phyloP scores from a whole-genome alignment of 2,888 invertebrate species.

The Crossocerus cetratus region DNA sequence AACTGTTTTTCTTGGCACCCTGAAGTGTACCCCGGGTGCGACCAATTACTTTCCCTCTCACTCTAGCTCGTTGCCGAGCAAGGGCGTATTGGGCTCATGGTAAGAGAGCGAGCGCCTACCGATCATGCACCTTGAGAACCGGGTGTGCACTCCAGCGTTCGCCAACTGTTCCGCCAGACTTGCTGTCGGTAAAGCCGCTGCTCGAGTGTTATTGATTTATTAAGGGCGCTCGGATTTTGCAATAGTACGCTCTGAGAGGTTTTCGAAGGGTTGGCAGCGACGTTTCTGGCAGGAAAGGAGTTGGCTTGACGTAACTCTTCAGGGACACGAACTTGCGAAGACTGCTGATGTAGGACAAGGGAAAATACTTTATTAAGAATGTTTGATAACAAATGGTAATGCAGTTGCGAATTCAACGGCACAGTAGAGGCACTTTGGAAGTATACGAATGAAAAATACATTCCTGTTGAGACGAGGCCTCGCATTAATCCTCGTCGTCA shows the following conservation, averaged over 20 bases:
- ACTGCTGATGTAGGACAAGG: no score
- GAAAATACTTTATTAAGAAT: no score
- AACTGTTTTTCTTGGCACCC: constrained; percentile 69
- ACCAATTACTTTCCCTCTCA: constrained; percentile 34
- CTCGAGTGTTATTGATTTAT: neutral
- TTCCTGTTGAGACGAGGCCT: neutral
- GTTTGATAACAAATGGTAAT: neutral
- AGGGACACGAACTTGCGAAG: no score
- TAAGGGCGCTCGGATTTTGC: neutral
- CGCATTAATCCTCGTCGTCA: constrained; percentile 66
- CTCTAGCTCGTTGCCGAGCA: constrained; percentile 2
- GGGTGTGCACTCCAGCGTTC: neutral
- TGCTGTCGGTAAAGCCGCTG: constrained; percentile 25
- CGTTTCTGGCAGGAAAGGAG: no score
- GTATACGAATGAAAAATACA: neutral
- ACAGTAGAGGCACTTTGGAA: no score
- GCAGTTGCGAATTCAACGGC: neutral
- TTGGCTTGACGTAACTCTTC: no score
- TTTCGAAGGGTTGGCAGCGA: no score
- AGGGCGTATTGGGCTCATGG: constrained; percentile 36
- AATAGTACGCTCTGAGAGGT: no score
- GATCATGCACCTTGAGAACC: neutral
- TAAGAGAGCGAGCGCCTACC: constrained; percentile 10
- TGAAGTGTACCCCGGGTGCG: constrained; percentile 56
- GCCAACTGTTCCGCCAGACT: constrained; percentile 27